These are phyloP conservation scores for Drosophila prosaltans DNA, from an alignment of 1,140 invertebrate species.

Conservation along the genomic window DNA sequence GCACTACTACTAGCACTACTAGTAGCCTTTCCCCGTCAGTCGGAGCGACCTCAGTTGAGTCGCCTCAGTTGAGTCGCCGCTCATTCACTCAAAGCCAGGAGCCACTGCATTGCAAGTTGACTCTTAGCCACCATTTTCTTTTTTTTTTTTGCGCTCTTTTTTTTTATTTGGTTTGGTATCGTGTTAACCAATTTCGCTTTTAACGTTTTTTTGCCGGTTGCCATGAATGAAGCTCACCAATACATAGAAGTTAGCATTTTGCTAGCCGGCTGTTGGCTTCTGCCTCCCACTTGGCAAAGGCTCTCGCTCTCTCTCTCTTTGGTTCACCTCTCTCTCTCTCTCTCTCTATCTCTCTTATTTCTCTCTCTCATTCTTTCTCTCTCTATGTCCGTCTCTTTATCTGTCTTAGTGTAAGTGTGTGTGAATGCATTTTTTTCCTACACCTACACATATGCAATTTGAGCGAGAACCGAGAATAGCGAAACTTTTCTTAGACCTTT, in stretches of 20 bases:
- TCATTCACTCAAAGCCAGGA: conserved; percentile 44
- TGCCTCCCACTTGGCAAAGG: conserved; percentile 46
- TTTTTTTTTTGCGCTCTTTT: conserved; percentile 34
- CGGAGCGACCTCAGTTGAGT: conserved; percentile 17
- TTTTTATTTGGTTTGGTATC: conserved; percentile 1
- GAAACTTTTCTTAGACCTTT: conserved; percentile 61
- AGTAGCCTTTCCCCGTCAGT: conserved; percentile 24
- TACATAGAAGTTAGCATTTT: conserved; percentile 23
- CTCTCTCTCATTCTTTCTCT: conserved; percentile 20
- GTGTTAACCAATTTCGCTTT: conserved; percentile 76
- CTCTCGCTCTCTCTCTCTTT: conserved; percentile 28
- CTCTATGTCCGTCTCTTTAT: conserved; percentile 20
- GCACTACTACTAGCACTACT: conserved; percentile 2
- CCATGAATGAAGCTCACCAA: conserved; percentile 74
- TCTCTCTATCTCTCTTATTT: conserved; percentile 22
- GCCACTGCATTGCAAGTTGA: conserved; percentile 26
- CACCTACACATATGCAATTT: conserved; percentile 34
- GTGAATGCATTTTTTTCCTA: conserved; percentile 54
- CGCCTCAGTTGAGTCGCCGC: conserved; percentile 30
- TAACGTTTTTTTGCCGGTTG: conserved; percentile 77
- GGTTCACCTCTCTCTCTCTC: conserved; percentile 17
- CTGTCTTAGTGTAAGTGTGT: conserved; percentile 9
- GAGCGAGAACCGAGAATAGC: conserved; percentile 44
- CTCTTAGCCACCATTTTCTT: conserved; percentile 75
- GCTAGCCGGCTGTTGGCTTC: conserved; percentile 50